Percentiles rank a stretch among this genome's conserved stretches.
phyloP scores from a whole-genome alignment of 2,797 vertebrate species.

The Sciurus carolinensis region DNA sequence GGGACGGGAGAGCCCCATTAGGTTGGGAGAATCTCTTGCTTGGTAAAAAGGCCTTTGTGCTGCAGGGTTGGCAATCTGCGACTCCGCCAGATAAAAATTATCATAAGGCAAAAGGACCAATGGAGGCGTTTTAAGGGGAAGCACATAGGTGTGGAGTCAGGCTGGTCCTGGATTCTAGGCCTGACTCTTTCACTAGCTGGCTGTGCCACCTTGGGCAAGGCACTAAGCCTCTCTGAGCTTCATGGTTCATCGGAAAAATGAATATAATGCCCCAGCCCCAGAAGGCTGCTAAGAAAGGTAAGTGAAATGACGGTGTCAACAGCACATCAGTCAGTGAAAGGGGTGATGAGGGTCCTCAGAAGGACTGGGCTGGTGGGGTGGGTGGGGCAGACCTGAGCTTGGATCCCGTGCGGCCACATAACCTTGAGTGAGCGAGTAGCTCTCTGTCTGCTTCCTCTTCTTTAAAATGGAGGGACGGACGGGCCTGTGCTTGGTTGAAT shows the following conservation, averaged over 20 bases:
- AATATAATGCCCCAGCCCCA: accelerated
- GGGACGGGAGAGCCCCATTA: background rate
- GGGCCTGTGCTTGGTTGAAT: background rate
- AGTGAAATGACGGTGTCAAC: accelerated
- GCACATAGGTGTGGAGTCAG: accelerated
- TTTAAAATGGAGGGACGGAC: accelerated
- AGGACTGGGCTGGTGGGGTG: background rate
- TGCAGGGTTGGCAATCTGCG: background rate
- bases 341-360: accelerated
- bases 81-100: background rate
- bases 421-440: background rate
- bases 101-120: background rate
- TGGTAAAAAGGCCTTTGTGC: background rate
- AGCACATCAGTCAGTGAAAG: accelerated
- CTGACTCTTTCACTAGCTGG: background rate
- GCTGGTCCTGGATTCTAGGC: background rate
- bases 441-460: background rate
- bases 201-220: background rate
- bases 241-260: accelerated
- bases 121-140: background rate
- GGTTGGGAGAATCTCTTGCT: background rate
- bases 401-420: background rate
- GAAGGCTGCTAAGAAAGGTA: background rate
- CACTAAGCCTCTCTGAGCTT: background rate
- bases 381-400: background rate